These are phyloP conservation scores for Onychomys leucogaster DNA, from an alignment of 2,797 vertebrate species.

Conservation along the genomic window DNA sequence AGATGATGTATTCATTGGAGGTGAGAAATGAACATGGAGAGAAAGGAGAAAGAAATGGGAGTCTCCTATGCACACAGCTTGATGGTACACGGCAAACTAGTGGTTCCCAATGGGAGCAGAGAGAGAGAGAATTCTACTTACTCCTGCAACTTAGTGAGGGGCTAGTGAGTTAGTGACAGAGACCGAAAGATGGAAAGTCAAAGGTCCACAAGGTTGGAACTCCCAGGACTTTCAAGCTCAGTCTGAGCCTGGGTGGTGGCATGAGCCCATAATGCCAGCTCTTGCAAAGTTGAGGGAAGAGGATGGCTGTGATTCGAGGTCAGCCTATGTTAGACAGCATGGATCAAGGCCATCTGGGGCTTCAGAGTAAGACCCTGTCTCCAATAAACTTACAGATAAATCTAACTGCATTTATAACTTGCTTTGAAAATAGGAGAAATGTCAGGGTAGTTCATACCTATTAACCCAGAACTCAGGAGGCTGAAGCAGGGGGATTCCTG, in stretches of 20 bases:
- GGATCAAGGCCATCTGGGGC: neutral
- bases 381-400: neutral
- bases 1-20: neutral
- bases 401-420: neutral
- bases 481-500: neutral
- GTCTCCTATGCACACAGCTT: neutral
- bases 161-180: neutral
- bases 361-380: too few relatives aligned
- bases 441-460: neutral
- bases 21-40: neutral
- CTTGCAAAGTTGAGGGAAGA: neutral
- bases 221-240: neutral
- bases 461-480: neutral
- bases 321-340: neutral
- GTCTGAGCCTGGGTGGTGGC: neutral
- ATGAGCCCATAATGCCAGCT: neutral
- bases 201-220: neutral
- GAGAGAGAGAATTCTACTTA: neutral
- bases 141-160: neutral
- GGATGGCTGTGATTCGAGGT: neutral
- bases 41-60: neutral
- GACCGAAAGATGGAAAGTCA: neutral
- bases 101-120: neutral
- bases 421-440: conserved; percentile 44
- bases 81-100: neutral